Percentiles rank a stretch among this genome's conserved stretches.
Evolutionary conservation across 1,140 invertebrate species (phyloP).

Genomic region (Drosophila novamexicana): DNA sequence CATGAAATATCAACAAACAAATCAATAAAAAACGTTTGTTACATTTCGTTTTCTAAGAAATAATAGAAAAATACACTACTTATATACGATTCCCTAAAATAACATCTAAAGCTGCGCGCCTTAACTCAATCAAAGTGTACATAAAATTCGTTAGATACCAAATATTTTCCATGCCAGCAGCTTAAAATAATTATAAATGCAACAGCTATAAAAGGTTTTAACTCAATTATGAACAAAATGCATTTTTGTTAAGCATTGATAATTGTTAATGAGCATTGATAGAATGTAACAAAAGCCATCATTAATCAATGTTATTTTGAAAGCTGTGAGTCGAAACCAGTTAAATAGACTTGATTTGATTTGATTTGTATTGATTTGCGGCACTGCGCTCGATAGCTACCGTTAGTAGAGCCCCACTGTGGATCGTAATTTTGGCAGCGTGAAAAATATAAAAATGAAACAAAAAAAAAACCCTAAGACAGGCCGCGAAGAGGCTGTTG

Average conservation of each 20-base stretch:
- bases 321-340: constrained; percentile 27
- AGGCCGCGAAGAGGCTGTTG: not conserved
- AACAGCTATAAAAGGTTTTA: constrained; percentile 56
- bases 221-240: constrained; percentile 29
- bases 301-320: constrained; percentile 62
- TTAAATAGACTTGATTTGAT: constrained; percentile 32
- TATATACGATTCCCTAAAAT: too few relatives aligned
- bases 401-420: constrained; percentile 36
- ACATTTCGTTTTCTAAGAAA: too few relatives aligned
- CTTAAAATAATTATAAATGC: constrained; percentile 3
- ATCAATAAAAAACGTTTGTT: too few relatives aligned
- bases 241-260: constrained; percentile 60
- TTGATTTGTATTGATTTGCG: constrained; percentile 35
- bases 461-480: constrained; percentile 19
- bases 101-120: too few relatives aligned
- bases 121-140: constrained; percentile 3
- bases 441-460: constrained; percentile 21
- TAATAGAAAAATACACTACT: too few relatives aligned
- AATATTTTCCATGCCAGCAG: not conserved
- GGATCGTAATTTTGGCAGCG: constrained; percentile 34
- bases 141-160: not conserved
- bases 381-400: constrained; percentile 43
- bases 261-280: constrained; percentile 63
- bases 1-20: too few relatives aligned
- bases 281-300: constrained; percentile 25